Base-by-base conservation (phyloP, 2,113 vertebrate genomes). In the Phrynocephalus versicolor region DNA sequence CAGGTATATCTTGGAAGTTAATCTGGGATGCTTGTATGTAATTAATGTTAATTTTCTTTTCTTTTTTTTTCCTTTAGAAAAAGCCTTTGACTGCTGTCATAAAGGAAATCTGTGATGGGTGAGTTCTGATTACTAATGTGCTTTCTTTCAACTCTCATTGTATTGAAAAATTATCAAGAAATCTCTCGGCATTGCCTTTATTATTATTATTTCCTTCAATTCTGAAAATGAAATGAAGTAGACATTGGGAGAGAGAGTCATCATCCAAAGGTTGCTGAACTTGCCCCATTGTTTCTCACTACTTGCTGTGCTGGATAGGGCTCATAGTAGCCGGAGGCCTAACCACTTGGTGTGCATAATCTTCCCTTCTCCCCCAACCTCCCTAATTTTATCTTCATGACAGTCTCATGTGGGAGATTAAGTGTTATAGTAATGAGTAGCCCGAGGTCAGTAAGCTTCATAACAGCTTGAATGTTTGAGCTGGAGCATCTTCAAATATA, bases 51-150 rank as follows among this genome's bases (percentile, higher is more conserved):
- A 2, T 16, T 13, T 7, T 19, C 33, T 60, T 57, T 35, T 3
- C 72, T 89, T 85, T 79, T 92, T 81, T 78, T 74, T 87, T 87
- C 89, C 23, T 86, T 91, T 95, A 99, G 99, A 99, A 99, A 98
- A 99, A 98, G 89, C 99, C 99, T 58, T 96, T 99, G 85, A 98
- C 98, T 15, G 97, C 98, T 78, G 98, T 99, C 95, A 99, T 99
- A 94, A 99, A 99, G 94, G 99, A 99, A 98, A 97, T 99, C 89
- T 98, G 99, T 25, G 99, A 99, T 75, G 98, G 99, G 99, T 99
- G 95, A 98, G 98, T 96, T 82, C 69, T 82, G 16, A 33, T 92
- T 30, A 13, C 35, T 88, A 41, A 6, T 70, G 2, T 85, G 19
- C 1, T 88, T 89, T 86, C 64, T 62, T 58, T 18, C 83, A 37